phyloP scores from a whole-genome alignment of 2,113 vertebrate species.

The Sminthopsis crassicaudata region DNA sequence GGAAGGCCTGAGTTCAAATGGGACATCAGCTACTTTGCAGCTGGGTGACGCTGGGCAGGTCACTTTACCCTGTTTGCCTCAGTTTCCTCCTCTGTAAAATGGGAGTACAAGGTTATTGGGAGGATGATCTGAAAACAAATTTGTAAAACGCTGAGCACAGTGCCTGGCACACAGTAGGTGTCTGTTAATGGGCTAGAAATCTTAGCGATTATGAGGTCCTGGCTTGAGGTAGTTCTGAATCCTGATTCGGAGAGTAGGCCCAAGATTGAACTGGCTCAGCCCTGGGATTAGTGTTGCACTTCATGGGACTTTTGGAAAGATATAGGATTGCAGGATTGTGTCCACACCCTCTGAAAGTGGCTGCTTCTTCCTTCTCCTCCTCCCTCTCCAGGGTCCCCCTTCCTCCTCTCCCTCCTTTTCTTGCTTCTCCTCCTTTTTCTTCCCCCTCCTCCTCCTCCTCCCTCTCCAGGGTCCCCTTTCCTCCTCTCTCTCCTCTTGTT shows the following conservation, averaged over 20 bases:
- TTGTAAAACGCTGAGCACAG: background rate
- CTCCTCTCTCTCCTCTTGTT: too few relatives aligned
- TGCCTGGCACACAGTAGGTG: background rate
- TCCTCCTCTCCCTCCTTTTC: too few relatives aligned
- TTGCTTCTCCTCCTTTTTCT: too few relatives aligned
- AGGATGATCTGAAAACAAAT: background rate
- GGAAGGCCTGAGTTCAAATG: background rate
- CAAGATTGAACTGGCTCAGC: background rate
- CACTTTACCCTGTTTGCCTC: background rate
- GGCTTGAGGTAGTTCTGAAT: background rate
- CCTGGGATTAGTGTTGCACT: background rate
- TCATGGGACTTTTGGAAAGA: background rate
- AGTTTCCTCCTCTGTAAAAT: background rate
- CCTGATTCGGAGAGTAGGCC: slow-evolving; percentile 29
- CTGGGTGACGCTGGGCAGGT: background rate
- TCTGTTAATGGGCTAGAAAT: background rate
- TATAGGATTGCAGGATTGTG: background rate
- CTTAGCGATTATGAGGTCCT: background rate
- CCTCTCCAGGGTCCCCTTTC: too few relatives aligned
- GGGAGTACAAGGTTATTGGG: background rate
- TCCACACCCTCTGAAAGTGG: background rate
- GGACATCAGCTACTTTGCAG: background rate
- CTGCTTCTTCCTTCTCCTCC: background rate
- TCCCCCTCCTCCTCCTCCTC: too few relatives aligned
- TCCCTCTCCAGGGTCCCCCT: too few relatives aligned